Evolutionary conservation across 1,140 invertebrate genomes (phyloP).

Genomic region (Onthophagus taurus): DNA sequence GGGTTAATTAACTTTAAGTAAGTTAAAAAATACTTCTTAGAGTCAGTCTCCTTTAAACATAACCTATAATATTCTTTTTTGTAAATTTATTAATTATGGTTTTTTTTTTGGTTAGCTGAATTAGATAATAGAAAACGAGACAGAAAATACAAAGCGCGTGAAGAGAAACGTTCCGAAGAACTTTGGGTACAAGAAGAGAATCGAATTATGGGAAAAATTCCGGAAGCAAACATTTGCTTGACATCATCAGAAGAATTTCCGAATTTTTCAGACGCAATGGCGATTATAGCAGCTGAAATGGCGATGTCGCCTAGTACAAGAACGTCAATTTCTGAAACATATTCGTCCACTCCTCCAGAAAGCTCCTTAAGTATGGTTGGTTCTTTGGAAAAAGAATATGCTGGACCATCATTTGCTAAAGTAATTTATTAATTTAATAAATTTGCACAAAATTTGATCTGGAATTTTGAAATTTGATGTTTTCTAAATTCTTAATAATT

Average conservation of each 20-base stretch:
- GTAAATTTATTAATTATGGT: constrained; percentile 9
- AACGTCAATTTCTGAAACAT: too few species aligned
- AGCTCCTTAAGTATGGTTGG: constrained; percentile 1
- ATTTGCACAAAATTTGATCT: too few species aligned
- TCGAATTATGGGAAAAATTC: constrained; percentile 54
- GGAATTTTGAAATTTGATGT: neutral
- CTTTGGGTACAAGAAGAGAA: constrained; percentile 63
- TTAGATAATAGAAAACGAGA: constrained; percentile 51
- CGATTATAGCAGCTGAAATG: constrained; percentile 22
- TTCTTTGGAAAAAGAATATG: constrained; percentile 22
- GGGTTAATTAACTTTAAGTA: constrained; percentile 19
- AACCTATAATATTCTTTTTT: constrained; percentile 13
- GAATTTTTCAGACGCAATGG: constrained; percentile 39
- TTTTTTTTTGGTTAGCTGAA: constrained; percentile 44
- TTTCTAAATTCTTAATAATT: neutral
- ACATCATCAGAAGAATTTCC: constrained; percentile 60
- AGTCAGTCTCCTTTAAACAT: constrained; percentile 22
- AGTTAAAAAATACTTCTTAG: constrained; percentile 9
- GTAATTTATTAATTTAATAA: constrained; percentile 32
- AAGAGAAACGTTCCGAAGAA: constrained; percentile 61
- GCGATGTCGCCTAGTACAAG: constrained; percentile 19
- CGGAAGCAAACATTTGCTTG: constrained; percentile 46
- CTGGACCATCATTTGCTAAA: constrained; percentile 49
- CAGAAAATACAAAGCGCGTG: constrained; percentile 51
- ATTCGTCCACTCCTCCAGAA: constrained; percentile 15